phyloP scores from a whole-genome alignment of 2,797 vertebrate species.

The Petrocephalus sullivani region DNA sequence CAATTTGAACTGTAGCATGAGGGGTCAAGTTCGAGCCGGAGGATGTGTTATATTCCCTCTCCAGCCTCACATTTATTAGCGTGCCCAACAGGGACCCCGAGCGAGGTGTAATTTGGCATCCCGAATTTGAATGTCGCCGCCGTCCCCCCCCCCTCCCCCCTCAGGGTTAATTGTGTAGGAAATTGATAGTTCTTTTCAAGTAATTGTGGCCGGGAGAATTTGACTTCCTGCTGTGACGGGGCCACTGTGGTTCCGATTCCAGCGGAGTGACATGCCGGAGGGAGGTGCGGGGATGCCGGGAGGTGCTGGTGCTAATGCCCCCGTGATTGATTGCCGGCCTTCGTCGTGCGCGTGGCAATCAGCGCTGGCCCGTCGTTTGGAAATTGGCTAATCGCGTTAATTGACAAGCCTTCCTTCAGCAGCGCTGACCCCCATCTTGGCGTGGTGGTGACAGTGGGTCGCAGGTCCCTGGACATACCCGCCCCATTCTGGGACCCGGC shows the following conservation, averaged over 20 bases:
- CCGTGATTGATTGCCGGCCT: conserved; percentile 55
- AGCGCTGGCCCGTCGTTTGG: conserved; percentile 55
- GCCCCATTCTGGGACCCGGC: neutral
- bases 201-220: conserved; percentile 64
- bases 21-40: conserved; percentile 51
- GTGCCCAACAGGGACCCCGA: conserved; percentile 23
- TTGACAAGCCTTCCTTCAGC: conserved; percentile 36
- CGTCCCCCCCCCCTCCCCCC: conserved; percentile 44
- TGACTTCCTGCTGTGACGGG: conserved; percentile 49
- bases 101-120: conserved; percentile 39
- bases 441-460: neutral
- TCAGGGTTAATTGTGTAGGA: conserved; percentile 65
- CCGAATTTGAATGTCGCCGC: conserved; percentile 50
- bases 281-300: neutral
- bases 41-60: conserved; percentile 43
- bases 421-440: neutral
- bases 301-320: conserved; percentile 33
- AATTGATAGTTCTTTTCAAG: conserved; percentile 62
- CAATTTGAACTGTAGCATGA: conserved; percentile 45
- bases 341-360: conserved; percentile 43
- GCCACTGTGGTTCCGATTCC: conserved; percentile 40
- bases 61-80: conserved; percentile 39
- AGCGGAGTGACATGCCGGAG: conserved; percentile 17
- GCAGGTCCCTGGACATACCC: neutral
- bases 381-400: conserved; percentile 66